Evolutionary conservation across 92 coral and sea anemone species (phyloP), one percentile per base, ranked within the genome.

Genomic region (Epizoanthus ramosus): DNA sequence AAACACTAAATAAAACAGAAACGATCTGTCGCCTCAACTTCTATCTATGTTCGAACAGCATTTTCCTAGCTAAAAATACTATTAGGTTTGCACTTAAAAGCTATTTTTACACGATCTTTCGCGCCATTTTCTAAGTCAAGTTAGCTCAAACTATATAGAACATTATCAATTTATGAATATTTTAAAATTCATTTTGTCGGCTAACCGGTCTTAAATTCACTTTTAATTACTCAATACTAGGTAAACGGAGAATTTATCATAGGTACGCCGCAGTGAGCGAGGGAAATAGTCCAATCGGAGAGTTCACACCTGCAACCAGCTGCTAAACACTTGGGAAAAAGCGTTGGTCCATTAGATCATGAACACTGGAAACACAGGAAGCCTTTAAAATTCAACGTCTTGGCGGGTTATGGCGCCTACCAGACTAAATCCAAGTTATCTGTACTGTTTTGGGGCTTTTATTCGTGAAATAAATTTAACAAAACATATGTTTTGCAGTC

Each of bases 401-500:
- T 77, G 71, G 70, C 82, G 71, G 82, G 82, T 23, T 61, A 15
- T 61, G 82, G 82, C 82, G 82, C 82, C 82, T 69, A n/a, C 3
- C 47, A 18, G 82, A 63, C 82, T 61, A 60, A 77, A 39, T 9
- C 82, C 16, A 43, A 77, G 70, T 77, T 77, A 77, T 77, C 82
- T 61, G 22, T 45, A 61, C 70, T 59, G 57, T 77, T 37, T 14
- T 10, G 41, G 12, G 9, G 68, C 63, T 77, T 50, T 60, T 77
- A 60, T 77, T 39, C 35, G 22, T 61, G 52, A 65, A 60, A 45
- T 23, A 77, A 61, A 13, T 31, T 22, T 61, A 35, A 63, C 56
- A 63, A 77, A 77, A 77, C 82, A 77, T 77, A 77, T 77, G 82
- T 65, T 77, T 61, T 22, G 24, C 82, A 71, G 82, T 61, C 25